phyloP scores from a whole-genome alignment of 2,888 invertebrate genomes.

The Charanyca ferruginea region DNA sequence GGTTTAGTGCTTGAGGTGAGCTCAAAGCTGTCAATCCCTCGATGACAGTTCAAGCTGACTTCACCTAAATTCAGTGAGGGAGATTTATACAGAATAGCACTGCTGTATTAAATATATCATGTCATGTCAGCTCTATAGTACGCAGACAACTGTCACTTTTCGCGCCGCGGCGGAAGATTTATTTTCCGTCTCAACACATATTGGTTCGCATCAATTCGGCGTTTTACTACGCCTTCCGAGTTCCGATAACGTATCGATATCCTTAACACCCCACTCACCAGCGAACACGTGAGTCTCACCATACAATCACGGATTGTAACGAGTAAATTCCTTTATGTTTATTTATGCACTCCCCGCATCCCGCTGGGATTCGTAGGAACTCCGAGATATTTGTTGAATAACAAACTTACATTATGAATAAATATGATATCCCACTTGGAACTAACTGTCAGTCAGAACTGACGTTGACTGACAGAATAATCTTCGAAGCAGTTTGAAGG shows the following conservation, averaged over 20 bases:
- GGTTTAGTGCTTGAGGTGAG: no score
- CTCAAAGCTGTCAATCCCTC: no score
- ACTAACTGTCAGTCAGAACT: conserved; percentile 26
- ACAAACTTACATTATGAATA: conserved; percentile 55
- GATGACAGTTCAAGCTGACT: background rate
- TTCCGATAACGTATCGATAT: conserved; percentile 73
- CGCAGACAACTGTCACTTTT: conserved; percentile 26
- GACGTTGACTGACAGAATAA: conserved; percentile 18
- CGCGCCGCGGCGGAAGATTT: conserved; percentile 57
- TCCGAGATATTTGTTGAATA: conserved; percentile 53
- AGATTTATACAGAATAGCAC: background rate
- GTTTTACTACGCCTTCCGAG: conserved; percentile 70
- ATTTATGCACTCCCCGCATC: conserved; percentile 51
- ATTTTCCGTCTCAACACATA: conserved; percentile 67
- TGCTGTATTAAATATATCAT: conserved; percentile 1
- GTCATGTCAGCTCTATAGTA: conserved; percentile 1
- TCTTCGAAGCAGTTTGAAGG: conserved; percentile 23
- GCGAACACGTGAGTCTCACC: conserved; percentile 15
- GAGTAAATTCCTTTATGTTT: conserved; percentile 51
- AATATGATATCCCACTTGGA: conserved; percentile 51
- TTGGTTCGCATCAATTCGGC: conserved; percentile 61
- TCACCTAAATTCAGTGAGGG: background rate
- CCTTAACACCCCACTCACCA: conserved; percentile 67
- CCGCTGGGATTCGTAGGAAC: conserved; percentile 44
- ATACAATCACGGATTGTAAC: conserved; percentile 43